Conservation (phyloP, 2,113 vertebrate species). For the Oreochromis niloticus region DNA sequence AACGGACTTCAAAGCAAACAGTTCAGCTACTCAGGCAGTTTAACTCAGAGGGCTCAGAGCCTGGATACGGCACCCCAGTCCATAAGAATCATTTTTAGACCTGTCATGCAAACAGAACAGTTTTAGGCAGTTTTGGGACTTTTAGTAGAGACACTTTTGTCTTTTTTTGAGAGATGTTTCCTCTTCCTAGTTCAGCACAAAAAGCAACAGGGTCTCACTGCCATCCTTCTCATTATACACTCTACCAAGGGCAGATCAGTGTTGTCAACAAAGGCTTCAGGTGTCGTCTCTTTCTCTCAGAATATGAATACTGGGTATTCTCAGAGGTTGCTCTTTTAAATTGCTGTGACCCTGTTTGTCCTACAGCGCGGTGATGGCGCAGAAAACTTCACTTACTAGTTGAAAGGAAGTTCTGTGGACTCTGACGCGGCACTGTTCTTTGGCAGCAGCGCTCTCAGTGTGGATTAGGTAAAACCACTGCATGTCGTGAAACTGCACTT, state of each 20-base stretch:
- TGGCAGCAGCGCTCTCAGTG: slow-evolving; percentile 2
- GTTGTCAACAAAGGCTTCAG: slow-evolving; percentile 13
- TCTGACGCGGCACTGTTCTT: not conserved
- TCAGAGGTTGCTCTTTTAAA: slow-evolving; percentile 29
- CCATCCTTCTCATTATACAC: slow-evolving; percentile 15
- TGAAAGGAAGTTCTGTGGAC: slow-evolving; percentile 4
- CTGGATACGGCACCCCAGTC: slow-evolving; percentile 16
- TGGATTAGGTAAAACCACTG: slow-evolving; percentile 45
- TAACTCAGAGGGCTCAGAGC: slow-evolving; percentile 52
- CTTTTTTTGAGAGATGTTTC: not conserved
- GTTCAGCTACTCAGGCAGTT: slow-evolving; percentile 71
- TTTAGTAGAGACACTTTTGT: not conserved
- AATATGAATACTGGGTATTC: slow-evolving; percentile 64
- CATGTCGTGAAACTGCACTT: slow-evolving; percentile 70
- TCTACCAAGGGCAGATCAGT: slow-evolving; percentile 25
- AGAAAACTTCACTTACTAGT: not conserved
- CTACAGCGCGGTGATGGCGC: not conserved
- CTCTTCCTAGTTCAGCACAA: slow-evolving; percentile 16
- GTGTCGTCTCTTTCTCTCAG: slow-evolving; percentile 24
- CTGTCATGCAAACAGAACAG: not conserved
- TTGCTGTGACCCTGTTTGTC: slow-evolving; percentile 17
- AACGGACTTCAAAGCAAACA: slow-evolving; percentile 49
- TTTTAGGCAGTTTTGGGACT: not conserved
- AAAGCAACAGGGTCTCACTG: slow-evolving; percentile 48
- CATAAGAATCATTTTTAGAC: not conserved